Percentiles rank a stretch among this genome's conserved stretches.
phyloP scores from a whole-genome alignment of 1,140 invertebrate species.

The Samia ricini region DNA sequence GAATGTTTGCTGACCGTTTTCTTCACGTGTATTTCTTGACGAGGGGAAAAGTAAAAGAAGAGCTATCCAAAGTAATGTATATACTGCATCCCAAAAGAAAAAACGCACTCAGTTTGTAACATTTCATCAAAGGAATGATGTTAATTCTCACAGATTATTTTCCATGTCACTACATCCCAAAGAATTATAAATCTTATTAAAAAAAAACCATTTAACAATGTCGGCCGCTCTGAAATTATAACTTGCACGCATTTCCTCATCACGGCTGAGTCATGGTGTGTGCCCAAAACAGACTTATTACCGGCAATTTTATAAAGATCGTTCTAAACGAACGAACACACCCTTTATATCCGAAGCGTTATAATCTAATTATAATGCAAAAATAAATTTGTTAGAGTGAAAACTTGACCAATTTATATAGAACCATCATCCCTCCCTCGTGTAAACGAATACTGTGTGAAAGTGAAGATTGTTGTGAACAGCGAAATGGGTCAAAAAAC shows the following conservation, averaged over 20 bases:
- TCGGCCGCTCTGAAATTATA: slow-evolving; percentile 72
- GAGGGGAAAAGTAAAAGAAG: too few species aligned
- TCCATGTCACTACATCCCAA: slow-evolving; percentile 38
- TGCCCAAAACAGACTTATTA: slow-evolving; percentile 73
- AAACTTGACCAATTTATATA: slow-evolving; percentile 40
- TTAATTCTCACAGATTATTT: slow-evolving; percentile 14
- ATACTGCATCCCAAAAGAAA: too few species aligned
- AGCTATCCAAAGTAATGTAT: too few species aligned
- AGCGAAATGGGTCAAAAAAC: slow-evolving; percentile 34
- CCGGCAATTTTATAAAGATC: slow-evolving; percentile 42
- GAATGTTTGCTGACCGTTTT: too few species aligned
- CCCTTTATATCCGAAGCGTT: slow-evolving; percentile 14
- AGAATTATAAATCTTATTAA: slow-evolving; percentile 48
- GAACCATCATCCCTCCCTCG: slow-evolving; percentile 38
- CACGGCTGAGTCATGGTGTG: slow-evolving; percentile 65
- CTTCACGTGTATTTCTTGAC: too few species aligned
- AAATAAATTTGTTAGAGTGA: slow-evolving; percentile 34
- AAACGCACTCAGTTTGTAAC: background rate
- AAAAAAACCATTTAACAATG: slow-evolving; percentile 66
- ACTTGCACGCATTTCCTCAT: slow-evolving; percentile 74
- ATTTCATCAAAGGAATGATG: background rate
- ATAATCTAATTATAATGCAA: slow-evolving; percentile 20
- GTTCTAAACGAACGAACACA: slow-evolving; percentile 20
- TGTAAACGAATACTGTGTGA: slow-evolving; percentile 21
- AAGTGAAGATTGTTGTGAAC: slow-evolving; percentile 29